A percentile compares a stretch with the other conserved stretches of the same genome.
phyloP scores from a whole-genome alignment of 2,797 vertebrate species.

The Scolopax rusticola region DNA sequence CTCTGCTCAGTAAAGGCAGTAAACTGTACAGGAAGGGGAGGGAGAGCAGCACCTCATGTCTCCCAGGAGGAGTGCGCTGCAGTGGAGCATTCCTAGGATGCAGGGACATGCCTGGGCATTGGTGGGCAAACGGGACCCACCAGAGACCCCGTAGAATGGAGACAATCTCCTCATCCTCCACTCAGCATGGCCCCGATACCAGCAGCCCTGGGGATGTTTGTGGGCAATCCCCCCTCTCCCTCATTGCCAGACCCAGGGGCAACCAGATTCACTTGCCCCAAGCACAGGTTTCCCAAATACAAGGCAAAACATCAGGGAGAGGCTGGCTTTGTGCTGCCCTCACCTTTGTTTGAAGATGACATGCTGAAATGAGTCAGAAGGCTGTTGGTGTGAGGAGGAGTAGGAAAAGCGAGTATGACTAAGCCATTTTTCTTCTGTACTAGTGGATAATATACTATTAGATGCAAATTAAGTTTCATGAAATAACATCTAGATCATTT shows the following conservation, averaged over 20 bases:
- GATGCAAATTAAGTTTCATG: neutral
- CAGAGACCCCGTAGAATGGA: accelerated
- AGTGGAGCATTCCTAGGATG: accelerated
- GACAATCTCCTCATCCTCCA: neutral
- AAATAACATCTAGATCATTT: neutral
- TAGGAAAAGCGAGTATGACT: neutral
- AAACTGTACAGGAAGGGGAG: accelerated
- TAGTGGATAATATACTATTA: neutral
- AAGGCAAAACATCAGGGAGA: accelerated
- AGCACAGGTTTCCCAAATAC: accelerated
- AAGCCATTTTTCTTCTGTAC: neutral
- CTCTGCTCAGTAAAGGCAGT: neutral
- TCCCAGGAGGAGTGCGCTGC: neutral
- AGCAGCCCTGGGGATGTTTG: neutral
- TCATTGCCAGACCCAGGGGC: no score
- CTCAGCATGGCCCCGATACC: no score
- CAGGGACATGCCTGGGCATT: accelerated
- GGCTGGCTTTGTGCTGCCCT: neutral
- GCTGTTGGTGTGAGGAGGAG: neutral
- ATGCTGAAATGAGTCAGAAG: neutral
- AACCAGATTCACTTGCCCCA: no score
- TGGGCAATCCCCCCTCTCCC: neutral
- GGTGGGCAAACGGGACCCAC: accelerated
- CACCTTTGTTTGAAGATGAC: neutral
- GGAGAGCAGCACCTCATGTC: accelerated